Conservation (phyloP, 2,113 vertebrate genomes). For the Porphyrio hochstetteri region DNA sequence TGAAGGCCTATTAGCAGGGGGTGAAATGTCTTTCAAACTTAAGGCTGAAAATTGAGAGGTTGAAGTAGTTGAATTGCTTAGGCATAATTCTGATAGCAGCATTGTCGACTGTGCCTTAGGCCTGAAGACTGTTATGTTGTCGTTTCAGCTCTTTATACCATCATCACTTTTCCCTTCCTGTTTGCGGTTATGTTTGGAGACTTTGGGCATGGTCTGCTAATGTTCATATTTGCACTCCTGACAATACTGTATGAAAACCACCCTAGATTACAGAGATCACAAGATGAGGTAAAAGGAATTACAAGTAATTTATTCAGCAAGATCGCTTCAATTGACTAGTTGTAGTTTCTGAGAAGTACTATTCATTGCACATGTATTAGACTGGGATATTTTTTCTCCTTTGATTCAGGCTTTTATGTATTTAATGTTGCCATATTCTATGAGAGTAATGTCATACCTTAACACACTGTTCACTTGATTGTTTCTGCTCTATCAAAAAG, state of each 20-base stretch:
- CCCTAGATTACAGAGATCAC: conserved; percentile 83
- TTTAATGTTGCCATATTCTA: background rate
- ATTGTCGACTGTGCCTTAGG: background rate
- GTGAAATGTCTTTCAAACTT: background rate
- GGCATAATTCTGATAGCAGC: background rate
- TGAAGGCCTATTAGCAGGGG: background rate
- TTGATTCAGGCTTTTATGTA: background rate
- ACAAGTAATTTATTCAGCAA: background rate
- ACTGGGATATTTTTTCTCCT: too few relatives aligned
- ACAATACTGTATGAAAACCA: conserved; percentile 90
- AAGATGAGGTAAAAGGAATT: conserved; percentile 85
- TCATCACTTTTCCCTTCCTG: conserved; percentile 96
- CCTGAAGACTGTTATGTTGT: background rate
- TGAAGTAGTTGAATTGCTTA: background rate
- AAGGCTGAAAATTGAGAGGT: background rate
- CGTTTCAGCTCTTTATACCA: conserved; percentile 88
- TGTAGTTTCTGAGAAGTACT: background rate
- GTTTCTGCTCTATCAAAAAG: too few relatives aligned
- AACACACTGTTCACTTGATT: background rate
- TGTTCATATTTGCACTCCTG: conserved; percentile 89
- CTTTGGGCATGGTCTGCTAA: conserved; percentile 90
- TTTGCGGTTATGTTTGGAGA: conserved; percentile 99
- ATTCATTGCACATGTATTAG: background rate
- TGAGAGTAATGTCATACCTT: background rate
- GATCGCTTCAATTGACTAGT: background rate